phyloP scores from a whole-genome alignment of 30 jellyfish, hydroid and myxozoan species.

The Cassiopea xamachana region DNA sequence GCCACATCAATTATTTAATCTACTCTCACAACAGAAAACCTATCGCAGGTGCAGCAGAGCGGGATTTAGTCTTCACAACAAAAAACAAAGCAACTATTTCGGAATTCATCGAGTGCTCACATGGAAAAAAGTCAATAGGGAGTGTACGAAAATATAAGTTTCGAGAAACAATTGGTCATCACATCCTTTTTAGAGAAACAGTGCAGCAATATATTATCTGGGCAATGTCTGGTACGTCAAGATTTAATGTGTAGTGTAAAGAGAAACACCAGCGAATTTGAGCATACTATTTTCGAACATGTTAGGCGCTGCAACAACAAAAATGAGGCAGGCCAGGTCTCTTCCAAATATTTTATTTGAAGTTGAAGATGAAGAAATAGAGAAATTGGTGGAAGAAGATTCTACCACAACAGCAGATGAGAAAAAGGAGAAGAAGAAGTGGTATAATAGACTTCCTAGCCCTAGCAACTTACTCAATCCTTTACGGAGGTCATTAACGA shows the following conservation, averaged over 20 bases:
- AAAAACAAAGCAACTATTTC: background rate
- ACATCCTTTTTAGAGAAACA: background rate
- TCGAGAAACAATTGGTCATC: no score
- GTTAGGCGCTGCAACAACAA: slow-evolving; percentile 22
- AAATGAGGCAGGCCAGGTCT: slow-evolving; percentile 52
- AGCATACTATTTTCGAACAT: background rate
- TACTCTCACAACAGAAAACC: background rate
- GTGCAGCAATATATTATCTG: background rate
- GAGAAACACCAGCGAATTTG: no score
- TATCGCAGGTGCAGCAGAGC: background rate
- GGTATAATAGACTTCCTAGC: slow-evolving; percentile 47
- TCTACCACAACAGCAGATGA: background rate
- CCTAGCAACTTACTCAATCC: slow-evolving; percentile 50
- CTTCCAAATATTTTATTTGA: slow-evolving; percentile 63
- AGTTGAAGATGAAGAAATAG: slow-evolving; percentile 58
- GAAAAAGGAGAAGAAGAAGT: slow-evolving; percentile 50
- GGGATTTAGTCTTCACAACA: background rate
- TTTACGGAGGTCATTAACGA: slow-evolving; percentile 40
- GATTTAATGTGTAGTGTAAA: no score
- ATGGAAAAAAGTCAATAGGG: no score
- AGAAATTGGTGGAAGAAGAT: slow-evolving; percentile 33
- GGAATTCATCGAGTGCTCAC: background rate
- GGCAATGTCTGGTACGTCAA: no score
- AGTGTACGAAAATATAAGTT: no score
- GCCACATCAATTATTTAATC: no score